These are phyloP conservation scores for Megaceryle maxima DNA, from an alignment of 2,113 vertebrate genomes.

Conservation along the genomic window DNA sequence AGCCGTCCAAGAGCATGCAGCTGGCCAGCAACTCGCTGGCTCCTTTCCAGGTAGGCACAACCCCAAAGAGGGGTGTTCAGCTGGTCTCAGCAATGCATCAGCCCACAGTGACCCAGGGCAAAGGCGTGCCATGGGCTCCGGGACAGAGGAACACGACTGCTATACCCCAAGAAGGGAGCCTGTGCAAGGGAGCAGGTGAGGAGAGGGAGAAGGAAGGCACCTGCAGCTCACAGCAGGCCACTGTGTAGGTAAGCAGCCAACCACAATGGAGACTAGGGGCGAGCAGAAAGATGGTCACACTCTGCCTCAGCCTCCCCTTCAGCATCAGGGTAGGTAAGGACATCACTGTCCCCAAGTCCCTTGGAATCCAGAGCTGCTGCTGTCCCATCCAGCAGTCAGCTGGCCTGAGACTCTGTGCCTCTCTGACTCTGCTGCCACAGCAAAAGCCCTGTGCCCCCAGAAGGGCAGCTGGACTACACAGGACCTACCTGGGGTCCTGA, in stretches of 20 bases:
- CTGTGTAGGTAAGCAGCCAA: neutral
- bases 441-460: neutral
- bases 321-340: accelerated
- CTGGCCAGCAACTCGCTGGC: neutral
- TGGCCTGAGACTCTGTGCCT: neutral
- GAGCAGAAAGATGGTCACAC: neutral
- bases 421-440: neutral
- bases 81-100: neutral
- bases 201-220: neutral
- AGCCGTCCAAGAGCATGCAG: neutral
- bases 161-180: neutral
- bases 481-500: slow-evolving; percentile 91
- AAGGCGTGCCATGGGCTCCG: neutral
- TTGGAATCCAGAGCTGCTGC: neutral
- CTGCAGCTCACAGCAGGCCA: neutral
- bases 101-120: neutral
- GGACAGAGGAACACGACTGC: accelerated
- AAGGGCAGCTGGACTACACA: neutral
- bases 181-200: neutral
- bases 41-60: neutral
- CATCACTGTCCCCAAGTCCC: neutral
- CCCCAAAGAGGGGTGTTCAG: neutral
- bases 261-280: accelerated
- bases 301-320: neutral
- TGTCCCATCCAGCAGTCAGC: neutral